phyloP scores from a whole-genome alignment of 2,113 vertebrate genomes.

The Muntiacus reevesi region DNA sequence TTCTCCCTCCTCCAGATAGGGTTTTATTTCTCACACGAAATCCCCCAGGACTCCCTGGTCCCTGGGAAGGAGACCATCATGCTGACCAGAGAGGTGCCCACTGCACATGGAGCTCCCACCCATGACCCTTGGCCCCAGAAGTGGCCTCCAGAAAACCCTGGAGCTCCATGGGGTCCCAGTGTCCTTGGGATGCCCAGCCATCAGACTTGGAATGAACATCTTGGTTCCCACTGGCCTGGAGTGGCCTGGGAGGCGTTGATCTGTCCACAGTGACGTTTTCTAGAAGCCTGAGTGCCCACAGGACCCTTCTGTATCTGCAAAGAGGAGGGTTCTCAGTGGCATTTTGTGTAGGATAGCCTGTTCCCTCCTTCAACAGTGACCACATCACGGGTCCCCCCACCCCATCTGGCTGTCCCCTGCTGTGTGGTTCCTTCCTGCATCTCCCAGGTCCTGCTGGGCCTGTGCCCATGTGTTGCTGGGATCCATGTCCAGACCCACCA shows the following conservation, averaged over 20 bases:
- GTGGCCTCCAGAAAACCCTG: not conserved
- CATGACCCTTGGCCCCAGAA: not conserved
- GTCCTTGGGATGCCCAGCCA: not conserved
- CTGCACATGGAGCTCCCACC: not conserved
- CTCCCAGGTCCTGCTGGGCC: not conserved
- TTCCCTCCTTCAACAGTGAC: not conserved
- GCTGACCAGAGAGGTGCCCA: not conserved
- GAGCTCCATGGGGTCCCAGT: not conserved
- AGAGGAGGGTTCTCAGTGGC: not conserved
- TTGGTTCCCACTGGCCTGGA: not conserved
- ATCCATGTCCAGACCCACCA: not conserved
- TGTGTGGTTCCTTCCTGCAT: not conserved
- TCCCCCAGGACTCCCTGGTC: no score
- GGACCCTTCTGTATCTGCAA: not conserved
- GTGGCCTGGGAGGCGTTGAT: not conserved
- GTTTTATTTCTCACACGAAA: not conserved
- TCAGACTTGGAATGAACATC: accelerated
- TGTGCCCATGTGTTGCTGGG: not conserved
- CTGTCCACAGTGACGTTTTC: not conserved
- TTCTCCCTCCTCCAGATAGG: not conserved
- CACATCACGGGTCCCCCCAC: not conserved
- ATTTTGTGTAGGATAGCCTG: not conserved
- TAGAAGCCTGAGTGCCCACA: not conserved
- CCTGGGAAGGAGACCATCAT: not conserved
- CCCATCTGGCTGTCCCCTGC: not conserved